phyloP scores from a whole-genome alignment of 2,113 vertebrate species.

The Gymnobelideus leadbeateri region DNA sequence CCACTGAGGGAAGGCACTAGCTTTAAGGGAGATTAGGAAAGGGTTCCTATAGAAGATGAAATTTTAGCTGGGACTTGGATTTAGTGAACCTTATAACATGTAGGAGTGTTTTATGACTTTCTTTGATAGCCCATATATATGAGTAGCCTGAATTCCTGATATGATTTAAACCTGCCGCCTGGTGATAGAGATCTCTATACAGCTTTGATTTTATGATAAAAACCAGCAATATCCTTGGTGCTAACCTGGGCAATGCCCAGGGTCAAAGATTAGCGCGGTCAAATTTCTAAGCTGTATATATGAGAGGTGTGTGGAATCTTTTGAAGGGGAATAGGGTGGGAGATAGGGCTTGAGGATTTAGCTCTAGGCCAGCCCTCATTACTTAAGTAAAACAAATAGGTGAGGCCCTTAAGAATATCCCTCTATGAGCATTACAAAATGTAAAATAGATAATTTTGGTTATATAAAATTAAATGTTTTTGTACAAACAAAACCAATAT shows the following conservation, averaged over 20 bases:
- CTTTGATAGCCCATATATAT: conserved; percentile 27
- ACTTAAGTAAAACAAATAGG: conserved; percentile 32
- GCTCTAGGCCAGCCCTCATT: conserved; percentile 26
- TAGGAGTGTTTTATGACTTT: conserved; percentile 28
- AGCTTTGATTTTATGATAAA: background rate
- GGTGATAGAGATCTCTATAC: background rate
- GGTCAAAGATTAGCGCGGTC: background rate
- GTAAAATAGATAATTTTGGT: no score
- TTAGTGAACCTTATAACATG: conserved; percentile 30
- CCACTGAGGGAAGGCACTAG: background rate
- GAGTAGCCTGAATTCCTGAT: conserved; percentile 38
- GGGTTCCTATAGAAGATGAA: no score
- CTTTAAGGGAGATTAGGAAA: background rate
- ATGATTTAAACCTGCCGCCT: conserved; percentile 37
- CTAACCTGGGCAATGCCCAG: background rate
- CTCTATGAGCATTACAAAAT: no score
- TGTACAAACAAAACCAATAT: no score
- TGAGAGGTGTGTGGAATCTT: background rate
- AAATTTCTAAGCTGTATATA: background rate
- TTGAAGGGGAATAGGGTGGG: no score
- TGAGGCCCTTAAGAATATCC: background rate
- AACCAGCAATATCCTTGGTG: conserved; percentile 1
- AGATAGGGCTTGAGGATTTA: no score
- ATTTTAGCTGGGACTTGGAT: background rate
- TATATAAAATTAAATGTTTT: no score